Conservation (phyloP, 2,888 invertebrate species). For the Flexamia atlantica region DNA sequence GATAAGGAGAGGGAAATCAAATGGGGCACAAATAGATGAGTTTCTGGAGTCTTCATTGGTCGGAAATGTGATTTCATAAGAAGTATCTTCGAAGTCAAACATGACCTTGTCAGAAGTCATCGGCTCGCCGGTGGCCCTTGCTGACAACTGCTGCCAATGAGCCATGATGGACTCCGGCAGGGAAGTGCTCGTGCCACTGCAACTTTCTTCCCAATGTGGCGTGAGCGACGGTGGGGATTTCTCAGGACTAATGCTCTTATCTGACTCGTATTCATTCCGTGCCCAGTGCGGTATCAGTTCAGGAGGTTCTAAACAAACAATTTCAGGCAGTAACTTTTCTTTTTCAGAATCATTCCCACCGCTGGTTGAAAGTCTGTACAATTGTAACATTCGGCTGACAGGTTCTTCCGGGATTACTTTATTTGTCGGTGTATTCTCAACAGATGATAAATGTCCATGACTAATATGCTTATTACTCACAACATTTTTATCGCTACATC, state of each 20-base stretch:
- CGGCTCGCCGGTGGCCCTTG: background rate
- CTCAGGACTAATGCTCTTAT: background rate
- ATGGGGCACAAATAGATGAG: constrained; percentile 47
- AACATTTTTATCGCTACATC: background rate
- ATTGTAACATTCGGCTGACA: constrained; percentile 7
- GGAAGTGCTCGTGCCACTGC: constrained; percentile 44
- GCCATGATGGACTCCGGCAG: constrained; percentile 42
- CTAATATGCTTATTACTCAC: background rate
- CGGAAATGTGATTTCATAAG: constrained; percentile 35
- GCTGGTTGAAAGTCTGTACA: constrained; percentile 41
- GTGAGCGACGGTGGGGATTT: constrained; percentile 29
- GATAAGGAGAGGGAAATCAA: constrained; percentile 20
- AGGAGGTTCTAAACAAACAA: constrained; percentile 19
- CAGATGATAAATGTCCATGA: background rate
- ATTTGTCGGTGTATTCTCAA: constrained; percentile 32
- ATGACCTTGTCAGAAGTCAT: constrained; percentile 42
- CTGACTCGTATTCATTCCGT: background rate
- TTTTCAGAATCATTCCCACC: constrained; percentile 22
- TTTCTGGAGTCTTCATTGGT: constrained; percentile 36
- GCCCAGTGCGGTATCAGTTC: constrained; percentile 38
- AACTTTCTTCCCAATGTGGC: constrained; percentile 40
- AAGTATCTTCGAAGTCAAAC: constrained; percentile 50
- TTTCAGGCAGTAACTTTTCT: background rate
- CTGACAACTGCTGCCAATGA: constrained; percentile 34
- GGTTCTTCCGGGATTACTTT: background rate